Conservation (phyloP, 2,113 vertebrate species). For the Cottus gobio region DNA sequence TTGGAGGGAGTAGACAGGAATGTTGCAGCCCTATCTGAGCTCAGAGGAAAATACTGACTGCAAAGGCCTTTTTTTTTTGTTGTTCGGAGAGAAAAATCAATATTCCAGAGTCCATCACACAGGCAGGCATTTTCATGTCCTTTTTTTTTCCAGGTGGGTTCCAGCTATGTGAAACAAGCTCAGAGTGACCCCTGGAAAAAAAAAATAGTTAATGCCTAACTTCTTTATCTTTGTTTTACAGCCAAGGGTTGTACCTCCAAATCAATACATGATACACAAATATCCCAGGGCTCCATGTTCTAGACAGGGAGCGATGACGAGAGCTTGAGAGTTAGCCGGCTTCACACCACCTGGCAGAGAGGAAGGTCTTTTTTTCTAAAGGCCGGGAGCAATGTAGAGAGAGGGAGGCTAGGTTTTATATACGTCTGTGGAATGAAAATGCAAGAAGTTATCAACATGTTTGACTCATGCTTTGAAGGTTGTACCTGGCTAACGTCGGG, state of each 20-base stretch:
- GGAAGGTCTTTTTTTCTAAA: slow-evolving; percentile 13
- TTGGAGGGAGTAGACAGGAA: slow-evolving; percentile 83
- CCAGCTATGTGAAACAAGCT: slow-evolving; percentile 79
- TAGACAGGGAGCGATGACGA: slow-evolving; percentile 53
- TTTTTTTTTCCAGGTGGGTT: slow-evolving; percentile 45
- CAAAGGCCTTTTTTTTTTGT: slow-evolving; percentile 62
- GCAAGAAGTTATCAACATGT: background rate
- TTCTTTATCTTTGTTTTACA: slow-evolving; percentile 83
- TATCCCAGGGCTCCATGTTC: slow-evolving; percentile 80
- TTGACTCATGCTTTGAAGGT: background rate
- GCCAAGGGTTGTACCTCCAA: slow-evolving; percentile 81
- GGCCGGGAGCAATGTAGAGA: slow-evolving; percentile 13
- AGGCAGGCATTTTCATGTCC: slow-evolving; percentile 57
- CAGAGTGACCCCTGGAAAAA: slow-evolving; percentile 72
- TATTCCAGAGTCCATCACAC: slow-evolving; percentile 82
- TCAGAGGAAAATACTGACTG: slow-evolving; percentile 71
- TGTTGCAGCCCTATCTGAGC: slow-evolving; percentile 74
- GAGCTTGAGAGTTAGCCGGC: slow-evolving; percentile 68
- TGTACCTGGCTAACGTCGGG: background rate
- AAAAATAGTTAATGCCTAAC: slow-evolving; percentile 83
- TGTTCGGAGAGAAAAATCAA: slow-evolving; percentile 77
- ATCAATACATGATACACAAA: slow-evolving; percentile 84
- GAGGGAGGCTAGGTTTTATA: background rate
- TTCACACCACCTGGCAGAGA: slow-evolving; percentile 67
- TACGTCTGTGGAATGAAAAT: background rate